Evolutionary conservation across 2,113 vertebrate species (phyloP).

Genomic region (Euleptes europaea): DNA sequence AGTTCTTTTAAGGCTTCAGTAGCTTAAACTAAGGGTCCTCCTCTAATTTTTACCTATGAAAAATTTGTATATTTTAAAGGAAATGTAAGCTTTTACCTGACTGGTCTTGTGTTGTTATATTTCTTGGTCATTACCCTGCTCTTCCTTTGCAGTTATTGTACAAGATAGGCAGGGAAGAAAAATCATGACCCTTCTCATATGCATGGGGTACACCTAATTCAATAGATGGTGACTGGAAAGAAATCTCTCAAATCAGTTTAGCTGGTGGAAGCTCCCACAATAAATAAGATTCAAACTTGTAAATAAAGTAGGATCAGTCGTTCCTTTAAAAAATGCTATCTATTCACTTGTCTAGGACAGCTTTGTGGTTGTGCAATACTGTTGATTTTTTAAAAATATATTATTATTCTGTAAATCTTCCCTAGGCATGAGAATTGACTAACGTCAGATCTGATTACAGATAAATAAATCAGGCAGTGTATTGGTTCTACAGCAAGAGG

Average conservation of each 20-base stretch:
- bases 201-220: not conserved
- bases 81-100: not conserved
- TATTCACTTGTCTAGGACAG: slow-evolving; percentile 33
- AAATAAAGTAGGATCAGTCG: not conserved
- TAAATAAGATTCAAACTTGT: not conserved
- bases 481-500: slow-evolving; percentile 34
- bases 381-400: slow-evolving; percentile 18
- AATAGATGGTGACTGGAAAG: not conserved
- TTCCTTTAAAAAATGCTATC: slow-evolving; percentile 38
- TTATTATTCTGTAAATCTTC: slow-evolving; percentile 48
- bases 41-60: too few species aligned
- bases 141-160: too few species aligned
- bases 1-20: not conserved
- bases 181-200: not conserved
- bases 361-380: slow-evolving; percentile 43
- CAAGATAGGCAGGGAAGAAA: not conserved
- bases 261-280: not conserved
- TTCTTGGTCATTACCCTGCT: not conserved
- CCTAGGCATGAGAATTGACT: slow-evolving; percentile 39
- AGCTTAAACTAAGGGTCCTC: too few species aligned
- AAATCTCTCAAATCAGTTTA: not conserved
- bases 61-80: not conserved
- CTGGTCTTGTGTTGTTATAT: not conserved
- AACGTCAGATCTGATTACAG: not conserved
- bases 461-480: slow-evolving; percentile 21